Conservation (phyloP, 2,797 vertebrate genomes). For the Gymnoscopelus microlampas region DNA sequence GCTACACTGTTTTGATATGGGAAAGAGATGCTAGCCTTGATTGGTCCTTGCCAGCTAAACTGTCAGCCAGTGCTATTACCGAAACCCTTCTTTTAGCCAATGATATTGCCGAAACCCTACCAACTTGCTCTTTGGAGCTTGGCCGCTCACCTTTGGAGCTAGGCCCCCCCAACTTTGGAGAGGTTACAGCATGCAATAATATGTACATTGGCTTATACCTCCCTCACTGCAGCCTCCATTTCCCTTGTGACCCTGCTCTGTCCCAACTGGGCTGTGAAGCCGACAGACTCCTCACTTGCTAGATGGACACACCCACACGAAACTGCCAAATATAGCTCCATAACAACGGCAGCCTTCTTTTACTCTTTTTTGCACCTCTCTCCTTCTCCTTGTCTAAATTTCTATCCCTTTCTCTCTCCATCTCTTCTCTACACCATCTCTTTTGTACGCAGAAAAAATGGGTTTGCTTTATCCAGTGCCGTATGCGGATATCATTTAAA, state of each 20-base stretch:
- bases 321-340: slow-evolving; percentile 68
- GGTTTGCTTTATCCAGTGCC: slow-evolving; percentile 41
- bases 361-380: slow-evolving; percentile 15
- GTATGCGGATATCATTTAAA: slow-evolving; percentile 69
- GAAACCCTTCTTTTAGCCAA: no score
- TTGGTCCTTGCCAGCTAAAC: no score
- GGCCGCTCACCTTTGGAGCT: no score
- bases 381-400: slow-evolving; percentile 30
- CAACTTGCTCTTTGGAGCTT: no score
- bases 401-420: slow-evolving; percentile 9
- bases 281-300: slow-evolving; percentile 51
- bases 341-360: slow-evolving; percentile 51
- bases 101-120: no score
- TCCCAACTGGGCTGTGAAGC: slow-evolving; percentile 43
- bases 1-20: no score
- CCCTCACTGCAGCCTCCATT: slow-evolving; percentile 15
- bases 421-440: slow-evolving; percentile 13
- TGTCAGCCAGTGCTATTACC: no score
- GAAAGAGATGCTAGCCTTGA: no score
- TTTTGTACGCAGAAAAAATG: slow-evolving; percentile 29
- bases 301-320: slow-evolving; percentile 66
- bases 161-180: no score
- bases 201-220: slow-evolving; percentile 9
- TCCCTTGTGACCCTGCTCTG: slow-evolving; percentile 23
- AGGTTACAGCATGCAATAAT: no score